These are phyloP conservation scores for Phalacrocorax brasilianus DNA, from an alignment of 2,113 vertebrate genomes.

Conservation along the genomic window DNA sequence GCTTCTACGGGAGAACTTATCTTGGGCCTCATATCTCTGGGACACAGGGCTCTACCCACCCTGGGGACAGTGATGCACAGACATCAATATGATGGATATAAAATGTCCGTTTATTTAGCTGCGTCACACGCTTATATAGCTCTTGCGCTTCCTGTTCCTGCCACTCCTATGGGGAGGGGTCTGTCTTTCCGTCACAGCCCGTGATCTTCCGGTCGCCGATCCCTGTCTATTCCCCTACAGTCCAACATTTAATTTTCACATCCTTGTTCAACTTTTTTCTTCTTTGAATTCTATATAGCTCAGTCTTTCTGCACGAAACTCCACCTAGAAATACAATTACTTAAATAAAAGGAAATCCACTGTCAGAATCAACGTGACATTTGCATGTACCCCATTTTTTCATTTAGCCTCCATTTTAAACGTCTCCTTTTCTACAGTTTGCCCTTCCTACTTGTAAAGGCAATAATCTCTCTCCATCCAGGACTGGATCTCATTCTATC, in stretches of 20 bases:
- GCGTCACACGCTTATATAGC: too few species aligned
- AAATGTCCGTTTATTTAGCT: too few species aligned
- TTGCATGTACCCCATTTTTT: neutral
- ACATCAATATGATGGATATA: too few species aligned
- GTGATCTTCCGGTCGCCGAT: too few species aligned
- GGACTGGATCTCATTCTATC: neutral
- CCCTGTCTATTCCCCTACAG: too few species aligned
- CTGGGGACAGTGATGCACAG: too few species aligned
- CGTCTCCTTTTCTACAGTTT: neutral
- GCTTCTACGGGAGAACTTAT: too few species aligned
- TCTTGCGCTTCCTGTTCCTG: too few species aligned
- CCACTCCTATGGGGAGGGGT: too few species aligned
- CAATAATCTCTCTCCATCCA: neutral
- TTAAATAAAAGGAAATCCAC: neutral
- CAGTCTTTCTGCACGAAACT: neutral
- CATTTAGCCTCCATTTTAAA: neutral
- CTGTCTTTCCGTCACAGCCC: too few species aligned
- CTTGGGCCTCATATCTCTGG: too few species aligned
- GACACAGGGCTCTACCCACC: too few species aligned
- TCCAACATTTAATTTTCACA: neutral
- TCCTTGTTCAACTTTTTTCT: neutral
- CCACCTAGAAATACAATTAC: neutral
- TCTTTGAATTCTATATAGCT: neutral
- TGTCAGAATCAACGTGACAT: neutral
- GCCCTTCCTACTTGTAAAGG: neutral